Evolutionary conservation across 2,113 vertebrate genomes (phyloP).

Genomic region (Larimichthys crocea): DNA sequence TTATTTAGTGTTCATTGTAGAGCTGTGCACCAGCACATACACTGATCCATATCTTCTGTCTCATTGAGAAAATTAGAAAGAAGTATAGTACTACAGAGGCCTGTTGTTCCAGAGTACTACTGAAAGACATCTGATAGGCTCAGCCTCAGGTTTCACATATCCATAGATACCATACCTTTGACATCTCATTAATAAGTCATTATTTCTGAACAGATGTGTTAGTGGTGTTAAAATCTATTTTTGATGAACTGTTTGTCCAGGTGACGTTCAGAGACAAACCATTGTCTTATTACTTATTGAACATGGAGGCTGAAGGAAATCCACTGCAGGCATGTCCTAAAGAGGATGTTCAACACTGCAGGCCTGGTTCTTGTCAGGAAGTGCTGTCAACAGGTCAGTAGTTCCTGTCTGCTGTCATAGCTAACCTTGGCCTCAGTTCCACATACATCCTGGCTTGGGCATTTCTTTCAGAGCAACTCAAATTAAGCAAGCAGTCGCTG

Average conservation of each 20-base stretch:
- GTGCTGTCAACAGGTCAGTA: slow-evolving; percentile 48
- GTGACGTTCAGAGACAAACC: slow-evolving; percentile 84
- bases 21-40: not conserved
- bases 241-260: slow-evolving; percentile 69
- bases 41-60: not conserved
- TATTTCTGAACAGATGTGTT: not conserved
- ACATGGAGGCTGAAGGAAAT: slow-evolving; percentile 31
- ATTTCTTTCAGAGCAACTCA: slow-evolving; percentile 2
- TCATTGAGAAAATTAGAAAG: slow-evolving; percentile 21
- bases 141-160: slow-evolving; percentile 10
- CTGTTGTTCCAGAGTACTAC: slow-evolving; percentile 11
- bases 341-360: not conserved
- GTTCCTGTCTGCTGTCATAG: not conserved
- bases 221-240: not conserved
- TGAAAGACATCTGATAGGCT: not conserved
- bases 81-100: not conserved
- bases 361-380: not conserved
- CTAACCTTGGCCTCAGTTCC: not conserved
- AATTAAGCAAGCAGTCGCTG: slow-evolving; percentile 1
- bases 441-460: slow-evolving; percentile 16
- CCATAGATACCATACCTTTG: not conserved
- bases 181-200: slow-evolving; percentile 12
- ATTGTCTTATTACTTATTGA: slow-evolving; percentile 76
- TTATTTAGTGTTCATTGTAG: slow-evolving; percentile 56
- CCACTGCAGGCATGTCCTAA: not conserved